Base-by-base conservation (phyloP, 2,113 vertebrate genomes). In the Callospermophilus lateralis region DNA sequence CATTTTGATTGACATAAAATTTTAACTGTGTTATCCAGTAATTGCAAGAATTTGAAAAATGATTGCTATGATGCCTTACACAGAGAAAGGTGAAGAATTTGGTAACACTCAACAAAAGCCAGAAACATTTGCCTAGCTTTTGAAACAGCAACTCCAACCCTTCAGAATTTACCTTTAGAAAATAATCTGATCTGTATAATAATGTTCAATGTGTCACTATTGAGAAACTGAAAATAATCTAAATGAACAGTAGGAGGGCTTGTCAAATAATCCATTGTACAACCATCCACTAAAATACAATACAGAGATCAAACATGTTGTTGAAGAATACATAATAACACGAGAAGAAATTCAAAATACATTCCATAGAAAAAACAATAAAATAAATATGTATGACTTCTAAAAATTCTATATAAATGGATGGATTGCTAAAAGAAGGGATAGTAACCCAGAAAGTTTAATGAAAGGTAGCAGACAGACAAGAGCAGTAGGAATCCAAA, bases 141-240 rank as follows among this genome's bases (percentile, higher is more conserved):
- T 30, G 4, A 37, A 77, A 77, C 0, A 39, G 24, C n/a, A 93
- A 89, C 45, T 63, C 2, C 37, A 92, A 78, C 1, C 34, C 74
- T 79, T 79, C 53, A 92, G 42, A 83, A 79, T 70, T 76, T 87
- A 79, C 22, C 37, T 45, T 89, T 73, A 89, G 16, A 94, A 95
- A 92, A 55, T 48, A 79, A 53, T 89, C 53, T 81, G 39, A 63
- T 89, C 4, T 74, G 6, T 94, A 11, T 16, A 81, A n/a, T 58
- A 11, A 53, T 51, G 6, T 73, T 89, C 37, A 73, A 8, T 30
- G 20, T 65, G 39, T 48, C 58, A 39, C 28, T 45, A 17, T 0
- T 12, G 22, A 34, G 85, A 77, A 92, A 48, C 24, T 53, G 6
- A 53, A 86, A 90, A 53, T 0, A 39, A 48, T 3, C 0, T 77